Conservation (phyloP, 2,888 invertebrate species). For the Acrocyrtus sp. region DNA sequence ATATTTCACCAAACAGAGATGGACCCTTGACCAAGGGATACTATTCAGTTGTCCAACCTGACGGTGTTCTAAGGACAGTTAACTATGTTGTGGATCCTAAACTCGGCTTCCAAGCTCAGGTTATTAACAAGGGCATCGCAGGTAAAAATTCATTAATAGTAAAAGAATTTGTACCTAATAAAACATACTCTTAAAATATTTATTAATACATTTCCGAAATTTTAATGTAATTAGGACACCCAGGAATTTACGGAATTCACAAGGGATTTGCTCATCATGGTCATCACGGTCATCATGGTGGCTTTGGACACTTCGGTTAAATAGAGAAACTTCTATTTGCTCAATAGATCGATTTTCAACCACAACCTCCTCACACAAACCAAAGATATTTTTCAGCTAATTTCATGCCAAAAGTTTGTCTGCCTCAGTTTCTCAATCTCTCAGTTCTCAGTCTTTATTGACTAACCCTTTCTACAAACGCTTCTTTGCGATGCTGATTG, state of each 20-base stretch:
- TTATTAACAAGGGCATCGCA: constrained; percentile 45
- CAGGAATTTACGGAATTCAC: constrained; percentile 5
- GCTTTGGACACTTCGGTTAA: constrained; percentile 3
- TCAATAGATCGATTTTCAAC: neutral
- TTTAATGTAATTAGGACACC: neutral
- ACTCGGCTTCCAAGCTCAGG: constrained; percentile 43
- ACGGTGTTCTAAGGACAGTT: constrained; percentile 32
- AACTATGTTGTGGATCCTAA: constrained; percentile 37
- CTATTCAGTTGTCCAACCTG: constrained; percentile 37
- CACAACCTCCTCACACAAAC: neutral
- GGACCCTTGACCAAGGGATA: constrained; percentile 48
- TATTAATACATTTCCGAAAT: too few relatives aligned
- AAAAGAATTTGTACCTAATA: neutral
- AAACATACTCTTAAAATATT: neutral
- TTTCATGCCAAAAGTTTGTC: neutral
- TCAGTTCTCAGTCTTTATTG: neutral
- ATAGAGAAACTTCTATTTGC: neutral
- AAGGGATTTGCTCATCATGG: constrained; percentile 6
- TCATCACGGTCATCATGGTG: too few relatives aligned
- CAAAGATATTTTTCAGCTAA: neutral
- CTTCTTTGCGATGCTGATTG: neutral
- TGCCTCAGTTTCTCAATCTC: neutral
- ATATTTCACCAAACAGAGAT: constrained; percentile 13
- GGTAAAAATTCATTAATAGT: neutral
- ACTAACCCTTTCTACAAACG: neutral